Percentiles rank a stretch among this genome's conserved stretches.
Conservation (phyloP, 1,140 invertebrate species). For the Zeugodacus cucurbitae region DNA sequence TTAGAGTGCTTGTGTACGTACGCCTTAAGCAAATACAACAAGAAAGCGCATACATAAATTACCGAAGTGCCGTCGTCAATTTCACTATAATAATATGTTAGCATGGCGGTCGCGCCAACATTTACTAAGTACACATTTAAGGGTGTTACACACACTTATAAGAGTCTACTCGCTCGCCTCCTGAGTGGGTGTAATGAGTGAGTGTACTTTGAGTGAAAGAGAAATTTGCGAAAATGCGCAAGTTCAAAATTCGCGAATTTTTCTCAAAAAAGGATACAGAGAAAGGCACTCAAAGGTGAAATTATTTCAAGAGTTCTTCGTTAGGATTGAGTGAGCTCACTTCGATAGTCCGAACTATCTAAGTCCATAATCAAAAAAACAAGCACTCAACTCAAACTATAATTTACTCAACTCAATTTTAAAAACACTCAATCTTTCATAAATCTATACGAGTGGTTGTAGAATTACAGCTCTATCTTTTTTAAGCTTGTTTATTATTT, state of each 20-base stretch:
- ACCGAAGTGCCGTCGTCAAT: slow-evolving; percentile 33
- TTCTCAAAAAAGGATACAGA: too few species aligned
- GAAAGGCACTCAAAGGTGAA: neutral
- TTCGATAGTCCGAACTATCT: neutral
- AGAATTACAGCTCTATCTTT: too few species aligned
- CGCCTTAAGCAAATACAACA: neutral
- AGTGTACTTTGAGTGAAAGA: neutral
- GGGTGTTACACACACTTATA: neutral
- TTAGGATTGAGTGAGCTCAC: neutral
- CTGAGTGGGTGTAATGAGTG: neutral
- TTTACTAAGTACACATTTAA: neutral
- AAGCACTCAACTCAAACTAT: too few species aligned
- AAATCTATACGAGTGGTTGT: too few species aligned
- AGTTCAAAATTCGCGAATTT: neutral
- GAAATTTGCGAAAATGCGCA: neutral
- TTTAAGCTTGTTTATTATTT: too few species aligned
- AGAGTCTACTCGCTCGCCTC: neutral
- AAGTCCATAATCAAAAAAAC: too few species aligned
- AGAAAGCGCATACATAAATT: slow-evolving; percentile 35
- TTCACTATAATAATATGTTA: slow-evolving; percentile 22
- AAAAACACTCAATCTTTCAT: too few species aligned
- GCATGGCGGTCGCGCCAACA: neutral
- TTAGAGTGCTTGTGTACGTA: neutral
- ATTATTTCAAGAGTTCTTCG: neutral
- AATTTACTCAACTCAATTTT: neutral